A percentile compares a stretch with the other conserved stretches of the same genome.
phyloP scores from a whole-genome alignment of 1,140 invertebrate species.

The Drosophila azteca region DNA sequence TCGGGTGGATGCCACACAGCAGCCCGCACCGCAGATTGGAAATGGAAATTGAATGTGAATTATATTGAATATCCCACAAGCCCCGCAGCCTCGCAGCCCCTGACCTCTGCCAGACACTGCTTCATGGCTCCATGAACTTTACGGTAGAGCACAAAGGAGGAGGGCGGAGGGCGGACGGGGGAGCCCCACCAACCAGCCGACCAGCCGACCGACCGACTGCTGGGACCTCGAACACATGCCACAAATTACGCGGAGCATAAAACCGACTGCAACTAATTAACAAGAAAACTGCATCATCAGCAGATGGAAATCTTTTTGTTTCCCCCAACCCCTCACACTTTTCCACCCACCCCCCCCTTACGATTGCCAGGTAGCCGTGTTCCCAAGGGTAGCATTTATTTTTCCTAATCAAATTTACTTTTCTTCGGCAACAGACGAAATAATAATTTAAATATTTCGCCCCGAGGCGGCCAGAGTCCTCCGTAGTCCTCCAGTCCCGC shows the following conservation, averaged over 20 bases:
- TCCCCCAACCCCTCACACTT: too few species aligned
- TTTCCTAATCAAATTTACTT: conserved; percentile 72
- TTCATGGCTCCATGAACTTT: conserved; percentile 50
- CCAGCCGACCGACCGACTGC: conserved; percentile 1
- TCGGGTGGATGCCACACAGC: conserved; percentile 19
- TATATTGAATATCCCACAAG: conserved; percentile 58
- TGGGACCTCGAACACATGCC: conserved; percentile 31
- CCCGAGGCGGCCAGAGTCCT: conserved; percentile 9
- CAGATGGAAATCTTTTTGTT: conserved; percentile 22
- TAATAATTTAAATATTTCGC: conserved; percentile 77
- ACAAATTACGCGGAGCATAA: conserved; percentile 68
- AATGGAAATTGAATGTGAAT: conserved; percentile 78
- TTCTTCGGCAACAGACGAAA: conserved; percentile 56
- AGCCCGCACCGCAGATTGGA: conserved; percentile 54
- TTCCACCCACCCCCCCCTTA: background rate
- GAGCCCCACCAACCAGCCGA: too few species aligned
- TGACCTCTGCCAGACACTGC: conserved; percentile 22
- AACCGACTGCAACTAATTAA: conserved; percentile 80
- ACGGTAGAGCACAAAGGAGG: conserved; percentile 27
- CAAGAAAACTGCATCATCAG: conserved; percentile 67
- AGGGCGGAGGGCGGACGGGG: too few species aligned
- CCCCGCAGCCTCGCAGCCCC: conserved; percentile 17
- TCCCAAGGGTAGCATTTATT: conserved; percentile 58
- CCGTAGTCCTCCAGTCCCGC: background rate
- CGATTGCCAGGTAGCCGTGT: too few species aligned